phyloP scores from a whole-genome alignment of 2,113 vertebrate genomes.

The Murina feae region DNA sequence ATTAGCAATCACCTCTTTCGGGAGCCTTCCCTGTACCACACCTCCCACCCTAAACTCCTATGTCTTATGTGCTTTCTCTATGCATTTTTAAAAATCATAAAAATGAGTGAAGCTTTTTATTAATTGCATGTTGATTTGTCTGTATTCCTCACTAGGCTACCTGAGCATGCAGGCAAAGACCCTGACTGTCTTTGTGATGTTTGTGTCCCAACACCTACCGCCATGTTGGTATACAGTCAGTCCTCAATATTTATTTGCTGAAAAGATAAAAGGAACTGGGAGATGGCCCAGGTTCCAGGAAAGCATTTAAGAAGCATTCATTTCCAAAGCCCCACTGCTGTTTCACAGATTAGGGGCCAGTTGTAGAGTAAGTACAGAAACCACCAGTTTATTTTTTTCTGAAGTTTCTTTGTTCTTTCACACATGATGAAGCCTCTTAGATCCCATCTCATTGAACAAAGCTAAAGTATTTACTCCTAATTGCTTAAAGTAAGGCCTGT shows the following conservation, averaged over 20 bases:
- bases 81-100: background rate
- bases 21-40: background rate
- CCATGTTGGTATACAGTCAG: background rate
- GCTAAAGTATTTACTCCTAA: conserved; percentile 73
- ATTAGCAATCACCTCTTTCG: background rate
- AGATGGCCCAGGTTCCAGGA: conserved; percentile 12
- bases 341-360: background rate
- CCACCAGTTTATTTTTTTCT: conserved; percentile 10
- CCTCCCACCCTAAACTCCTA: background rate
- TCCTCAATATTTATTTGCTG: background rate
- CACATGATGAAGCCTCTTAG: conserved; percentile 60
- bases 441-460: conserved; percentile 68
- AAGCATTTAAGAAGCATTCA: background rate
- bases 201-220: background rate
- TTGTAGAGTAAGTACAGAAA: background rate
- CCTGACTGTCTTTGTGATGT: background rate
- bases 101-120: background rate
- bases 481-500: conserved; percentile 72
- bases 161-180: background rate
- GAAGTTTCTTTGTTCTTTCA: conserved; percentile 75
- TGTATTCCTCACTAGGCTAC: background rate
- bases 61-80: background rate
- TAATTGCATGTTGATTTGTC: background rate
- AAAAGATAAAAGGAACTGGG: conserved; percentile 23
- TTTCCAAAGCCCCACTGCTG: background rate